A percentile compares a stretch with the other conserved stretches of the same genome.
phyloP scores from a whole-genome alignment of 2,113 vertebrate genomes.

The Datnioides undecimradiatus region DNA sequence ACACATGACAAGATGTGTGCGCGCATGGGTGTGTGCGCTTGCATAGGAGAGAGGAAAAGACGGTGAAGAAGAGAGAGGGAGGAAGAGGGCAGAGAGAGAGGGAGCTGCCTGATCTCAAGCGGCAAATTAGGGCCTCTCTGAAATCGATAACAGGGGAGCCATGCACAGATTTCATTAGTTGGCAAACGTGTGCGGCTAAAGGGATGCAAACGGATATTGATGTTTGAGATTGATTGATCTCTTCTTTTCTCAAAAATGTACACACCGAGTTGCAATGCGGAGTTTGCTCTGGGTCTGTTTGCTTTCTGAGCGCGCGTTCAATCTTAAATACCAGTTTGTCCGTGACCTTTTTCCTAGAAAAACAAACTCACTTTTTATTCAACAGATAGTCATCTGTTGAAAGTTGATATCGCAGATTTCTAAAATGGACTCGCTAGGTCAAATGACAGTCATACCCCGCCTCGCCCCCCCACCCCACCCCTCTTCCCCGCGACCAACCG shows the following conservation, averaged over 20 bases:
- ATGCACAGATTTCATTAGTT: slow-evolving; percentile 88
- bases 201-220: slow-evolving; percentile 91
- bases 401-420: slow-evolving; percentile 36
- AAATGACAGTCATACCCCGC: slow-evolving; percentile 48
- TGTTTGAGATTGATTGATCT: slow-evolving; percentile 90
- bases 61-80: slow-evolving; percentile 23
- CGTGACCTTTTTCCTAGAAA: slow-evolving; percentile 66
- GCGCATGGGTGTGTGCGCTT: not conserved
- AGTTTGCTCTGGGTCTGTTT: slow-evolving; percentile 82
- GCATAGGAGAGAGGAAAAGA: slow-evolving; percentile 33
- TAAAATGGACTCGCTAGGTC: slow-evolving; percentile 61
- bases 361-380: slow-evolving; percentile 61
- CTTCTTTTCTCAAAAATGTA: slow-evolving; percentile 86
- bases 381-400: slow-evolving; percentile 54
- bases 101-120: slow-evolving; percentile 82
- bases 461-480: not conserved
- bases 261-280: slow-evolving; percentile 75
- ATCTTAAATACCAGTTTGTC: slow-evolving; percentile 67
- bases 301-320: slow-evolving; percentile 61
- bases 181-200: slow-evolving; percentile 84
- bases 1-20: slow-evolving; percentile 56
- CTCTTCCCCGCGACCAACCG: slow-evolving; percentile 13
- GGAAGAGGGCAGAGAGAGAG: slow-evolving; percentile 37
- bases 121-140: slow-evolving; percentile 84
- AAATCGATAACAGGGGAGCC: slow-evolving; percentile 85